Base-by-base conservation (phyloP, 2,888 invertebrate species). In the Plemyria rubiginata region DNA sequence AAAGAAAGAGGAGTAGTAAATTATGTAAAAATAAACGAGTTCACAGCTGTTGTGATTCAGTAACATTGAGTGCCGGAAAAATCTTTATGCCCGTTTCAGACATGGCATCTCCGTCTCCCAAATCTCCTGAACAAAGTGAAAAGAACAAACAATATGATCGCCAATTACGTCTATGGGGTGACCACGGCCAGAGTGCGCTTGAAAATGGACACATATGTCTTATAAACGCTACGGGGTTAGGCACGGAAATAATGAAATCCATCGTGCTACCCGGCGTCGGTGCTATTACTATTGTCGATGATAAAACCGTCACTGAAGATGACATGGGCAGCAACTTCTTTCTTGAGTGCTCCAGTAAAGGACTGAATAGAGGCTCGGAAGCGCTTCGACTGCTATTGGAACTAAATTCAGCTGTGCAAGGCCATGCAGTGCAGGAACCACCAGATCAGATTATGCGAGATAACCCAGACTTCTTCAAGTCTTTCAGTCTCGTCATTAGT, bases 311-410 rank as follows among this genome's bases (percentile, higher is more conserved):
- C 0, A 96, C 95, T 7, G 97, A 97, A 72, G 98, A 98, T 85
- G 99, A 99, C 86, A 94, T 98, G 66, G 99, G 98, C 22, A 96
- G 96, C 77, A 99, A 99, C 86, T 99, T 99, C 87, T 99, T 99
- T 86, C 88, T 99, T 77, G 97, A 98, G 78, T 88, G 94, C 65
- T 95, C 96, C 22, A 96, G 95, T 76, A 92, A 98, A 74, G 98
- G 98, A 0, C 94, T 95, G 80, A 96, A 97, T 15, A 94, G 98
- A 83, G 99, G 98, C 0, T 95, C 97, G 75, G 95, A 96, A 65
- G 95, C 98, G 0, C 96, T 97, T 60, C 95, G 97, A 70, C 92
- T 97, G 55, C 88, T 99, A 58, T 88, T 97, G 65, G 99, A 99
- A 90, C 87, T 99, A 53, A 99, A 99, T 93, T 94, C 96, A 0